Evolutionary conservation across 2,888 invertebrate species (phyloP), one percentile per base, ranked within the genome.

Genomic region (Ophion costatus): DNA sequence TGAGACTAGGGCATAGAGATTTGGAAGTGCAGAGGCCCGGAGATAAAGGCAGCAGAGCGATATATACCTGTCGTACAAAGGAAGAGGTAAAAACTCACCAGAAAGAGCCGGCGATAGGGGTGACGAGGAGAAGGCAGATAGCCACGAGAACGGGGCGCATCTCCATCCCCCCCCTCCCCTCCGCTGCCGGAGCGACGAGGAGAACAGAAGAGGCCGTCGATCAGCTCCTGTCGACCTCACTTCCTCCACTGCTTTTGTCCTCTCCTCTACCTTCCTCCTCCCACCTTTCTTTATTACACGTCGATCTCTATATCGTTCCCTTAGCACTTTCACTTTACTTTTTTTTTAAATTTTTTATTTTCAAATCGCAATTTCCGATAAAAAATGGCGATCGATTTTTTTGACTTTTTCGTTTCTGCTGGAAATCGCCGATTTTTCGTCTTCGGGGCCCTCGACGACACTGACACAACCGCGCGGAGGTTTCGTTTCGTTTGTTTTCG

Each of bases 81-180:
- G 38, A 69, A 14, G 17, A 73, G 3, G 20, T 38, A 56, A 38
- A 67, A 93, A 97, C 97, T 97, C 95, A 98, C 98, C 97, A 97
- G 96, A 97, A 97, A 94, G 97, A 96, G 94, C 97, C 97, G 94
- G 97, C 97, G 95, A 97, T 96, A 95, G 97, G 97, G 95, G 97
- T 97, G 95, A 97, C 96, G 94, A 97, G 96, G 95, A 97, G 96
- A 94, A 97, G 95, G 95, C 97, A 97, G 94, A 97, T 96, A 94
- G 97, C 96, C 95, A 97, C 96, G 95, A 97, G 95, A 94, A 97
- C 96, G 94, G 96, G 95, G 95, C 96, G 96, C 96, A 97, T 96
- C 91, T 94, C 94, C 93, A 91, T 92, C 90, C 91, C 91, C 92
- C 92, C 89, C 90, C 89, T 45, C 33, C 76, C 75, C 56, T 51